phyloP scores from a whole-genome alignment of 2,888 invertebrate species.

The Apantesis nais region DNA sequence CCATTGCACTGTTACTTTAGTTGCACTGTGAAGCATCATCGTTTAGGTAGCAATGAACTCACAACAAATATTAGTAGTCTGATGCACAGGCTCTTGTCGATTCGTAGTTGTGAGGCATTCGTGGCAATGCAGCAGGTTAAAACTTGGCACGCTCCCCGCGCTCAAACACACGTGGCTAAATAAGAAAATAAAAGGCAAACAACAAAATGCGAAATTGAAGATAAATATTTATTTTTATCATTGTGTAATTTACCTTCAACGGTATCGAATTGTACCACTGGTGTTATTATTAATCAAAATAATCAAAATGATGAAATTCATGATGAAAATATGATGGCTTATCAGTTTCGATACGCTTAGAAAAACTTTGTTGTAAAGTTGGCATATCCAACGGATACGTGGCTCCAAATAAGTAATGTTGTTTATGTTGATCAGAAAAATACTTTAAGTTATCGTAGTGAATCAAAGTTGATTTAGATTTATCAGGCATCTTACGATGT shows the following conservation, averaged over 20 bases:
- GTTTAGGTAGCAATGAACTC: conserved; percentile 43
- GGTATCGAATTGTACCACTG: conserved; percentile 12
- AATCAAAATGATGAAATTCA: conserved; percentile 62
- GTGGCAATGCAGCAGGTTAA: conserved; percentile 54
- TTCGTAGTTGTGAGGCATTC: conserved; percentile 51
- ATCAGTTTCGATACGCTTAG: conserved; percentile 25
- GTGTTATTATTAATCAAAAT: conserved; percentile 48
- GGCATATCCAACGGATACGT: conserved; percentile 42
- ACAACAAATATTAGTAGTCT: not conserved
- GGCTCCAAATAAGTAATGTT: conserved; percentile 41
- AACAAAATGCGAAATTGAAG: conserved; percentile 43
- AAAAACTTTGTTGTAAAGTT: conserved; percentile 29
- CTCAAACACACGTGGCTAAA: conserved; percentile 38
- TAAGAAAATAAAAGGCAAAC: conserved; percentile 52
- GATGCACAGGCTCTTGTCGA: conserved; percentile 22
- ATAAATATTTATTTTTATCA: conserved; percentile 1
- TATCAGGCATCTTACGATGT: not conserved
- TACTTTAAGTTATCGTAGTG: conserved; percentile 47
- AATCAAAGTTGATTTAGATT: conserved; percentile 33
- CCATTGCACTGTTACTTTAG: conserved; percentile 44
- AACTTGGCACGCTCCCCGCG: conserved; percentile 47
- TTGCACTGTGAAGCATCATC: not conserved
- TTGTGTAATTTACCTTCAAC: conserved; percentile 12
- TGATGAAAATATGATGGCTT: conserved; percentile 65
- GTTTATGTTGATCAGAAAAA: conserved; percentile 39